Percentiles rank a stretch among this genome's conserved stretches.
phyloP scores from a whole-genome alignment of 1,140 invertebrate species.

The Phortica variegata region DNA sequence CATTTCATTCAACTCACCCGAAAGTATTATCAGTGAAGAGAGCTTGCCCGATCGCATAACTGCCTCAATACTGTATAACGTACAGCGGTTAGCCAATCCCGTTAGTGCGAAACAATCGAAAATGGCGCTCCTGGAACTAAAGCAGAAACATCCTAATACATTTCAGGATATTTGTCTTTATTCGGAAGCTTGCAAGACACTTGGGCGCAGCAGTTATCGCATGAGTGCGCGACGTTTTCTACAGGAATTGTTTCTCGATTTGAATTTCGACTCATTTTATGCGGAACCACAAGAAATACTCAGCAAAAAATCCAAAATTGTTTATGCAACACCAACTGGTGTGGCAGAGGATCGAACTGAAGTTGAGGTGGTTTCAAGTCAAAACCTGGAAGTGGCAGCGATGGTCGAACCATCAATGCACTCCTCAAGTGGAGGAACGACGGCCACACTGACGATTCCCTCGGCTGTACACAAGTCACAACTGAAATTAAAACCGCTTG shows the following conservation, averaged over 20 bases:
- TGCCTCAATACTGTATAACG: constrained; percentile 65
- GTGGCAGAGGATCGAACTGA: not conserved
- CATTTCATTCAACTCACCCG: constrained; percentile 50
- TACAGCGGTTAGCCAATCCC: constrained; percentile 69
- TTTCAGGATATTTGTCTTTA: constrained; percentile 91
- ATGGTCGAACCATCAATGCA: not conserved
- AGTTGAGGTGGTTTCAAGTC: no score
- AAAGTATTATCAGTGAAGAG: constrained; percentile 53
- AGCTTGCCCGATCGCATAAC: constrained; percentile 49
- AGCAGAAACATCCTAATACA: constrained; percentile 79
- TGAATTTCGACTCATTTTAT: constrained; percentile 68
- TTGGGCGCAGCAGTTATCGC: constrained; percentile 79
- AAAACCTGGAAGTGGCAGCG: not conserved
- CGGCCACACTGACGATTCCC: not conserved
- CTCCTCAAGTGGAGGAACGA: not conserved
- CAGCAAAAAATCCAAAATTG: constrained; percentile 21
- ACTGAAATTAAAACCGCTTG: constrained; percentile 44
- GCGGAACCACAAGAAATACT: constrained; percentile 58
- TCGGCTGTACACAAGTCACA: constrained; percentile 27
- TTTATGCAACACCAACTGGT: not conserved
- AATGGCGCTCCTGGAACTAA: constrained; percentile 73
- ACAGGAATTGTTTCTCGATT: constrained; percentile 91
- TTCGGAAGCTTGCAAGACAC: constrained; percentile 82
- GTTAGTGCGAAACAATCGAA: constrained; percentile 67
- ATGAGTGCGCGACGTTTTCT: constrained; percentile 82